Base-by-base conservation (phyloP, 2,888 invertebrate species). In the Tenthredo mesomela region DNA sequence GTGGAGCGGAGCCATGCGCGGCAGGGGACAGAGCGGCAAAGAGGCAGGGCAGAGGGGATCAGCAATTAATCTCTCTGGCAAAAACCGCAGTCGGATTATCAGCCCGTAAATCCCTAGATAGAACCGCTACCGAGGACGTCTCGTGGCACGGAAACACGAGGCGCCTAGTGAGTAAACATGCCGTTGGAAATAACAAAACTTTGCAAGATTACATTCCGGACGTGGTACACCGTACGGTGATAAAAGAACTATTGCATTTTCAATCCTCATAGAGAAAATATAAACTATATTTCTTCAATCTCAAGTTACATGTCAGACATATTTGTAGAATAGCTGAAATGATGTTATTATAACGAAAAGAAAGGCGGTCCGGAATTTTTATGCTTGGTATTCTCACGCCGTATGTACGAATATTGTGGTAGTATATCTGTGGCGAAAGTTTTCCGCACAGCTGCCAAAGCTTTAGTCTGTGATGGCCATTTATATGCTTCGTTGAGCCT, bases 81-180 rank as follows among this genome's bases (percentile, higher is more conserved):
- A 85, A 85, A 85, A 85, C 84, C 82, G 82, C 84, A 85, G 50
- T 70, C 82, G 82, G 82, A 85, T 85, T 85, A 85, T 85, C 84
- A 85, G 84, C 84, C 84, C 78, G 84, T 85, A 82, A 85, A 85
- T 85, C 78, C 82, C 84, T 29, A 82, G 84, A 85, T 85, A 85
- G 84, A 84, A 77, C 78, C 77, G 65, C 77, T 65, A 65, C 67
- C 78, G 47, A 37, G 61, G 61, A 80, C 65, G 80, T 80, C 80
- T 80, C 61, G 61, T 67, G 25, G 47, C 65, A 85, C 84, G 33
- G 84, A 82, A 58, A 82, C 84, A 82, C 70, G 77, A 78, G 78
- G 71, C 37, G 65, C 78, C 80, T 40, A 54, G 50, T 71, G 80
- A 61, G 78, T 47, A 84, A 84, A 84, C 84, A 80, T 67, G 67